phyloP scores from a whole-genome alignment of 2,113 vertebrate species.

The Cephalopholis sonnerati region DNA sequence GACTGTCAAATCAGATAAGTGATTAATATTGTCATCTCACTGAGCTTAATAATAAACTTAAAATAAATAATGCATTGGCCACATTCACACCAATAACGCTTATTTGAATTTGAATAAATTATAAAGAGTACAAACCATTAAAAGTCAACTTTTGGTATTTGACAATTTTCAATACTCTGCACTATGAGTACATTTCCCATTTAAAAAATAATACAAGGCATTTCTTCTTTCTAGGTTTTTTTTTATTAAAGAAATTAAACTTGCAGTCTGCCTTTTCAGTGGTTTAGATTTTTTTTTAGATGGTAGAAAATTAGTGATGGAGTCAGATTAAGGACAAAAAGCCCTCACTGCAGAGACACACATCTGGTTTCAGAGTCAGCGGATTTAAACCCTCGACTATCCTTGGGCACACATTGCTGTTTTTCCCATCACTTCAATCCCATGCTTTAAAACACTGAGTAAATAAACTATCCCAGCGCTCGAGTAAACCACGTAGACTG shows the following conservation, averaged over 20 bases:
- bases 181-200: not conserved
- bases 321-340: not conserved
- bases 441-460: not conserved
- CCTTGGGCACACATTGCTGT: not conserved
- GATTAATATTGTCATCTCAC: not conserved
- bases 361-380: conserved; percentile 1
- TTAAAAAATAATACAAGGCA: not conserved
- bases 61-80: not conserved
- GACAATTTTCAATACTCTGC: not conserved
- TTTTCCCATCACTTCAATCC: not conserved
- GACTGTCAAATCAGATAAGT: not conserved
- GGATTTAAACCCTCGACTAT: not conserved
- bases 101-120: not conserved
- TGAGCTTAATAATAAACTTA: not conserved
- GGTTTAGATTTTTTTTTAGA: not conserved
- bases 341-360: not conserved
- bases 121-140: not conserved
- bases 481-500: not conserved
- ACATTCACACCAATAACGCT: not conserved
- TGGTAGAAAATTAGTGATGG: not conserved
- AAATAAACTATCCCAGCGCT: not conserved
- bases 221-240: not conserved
- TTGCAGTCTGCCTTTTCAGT: not conserved
- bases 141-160: not conserved
- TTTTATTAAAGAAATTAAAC: not conserved